Evolutionary conservation across 2,888 invertebrate genomes (phyloP).

Genomic region (Dastarcus helophoroides): DNA sequence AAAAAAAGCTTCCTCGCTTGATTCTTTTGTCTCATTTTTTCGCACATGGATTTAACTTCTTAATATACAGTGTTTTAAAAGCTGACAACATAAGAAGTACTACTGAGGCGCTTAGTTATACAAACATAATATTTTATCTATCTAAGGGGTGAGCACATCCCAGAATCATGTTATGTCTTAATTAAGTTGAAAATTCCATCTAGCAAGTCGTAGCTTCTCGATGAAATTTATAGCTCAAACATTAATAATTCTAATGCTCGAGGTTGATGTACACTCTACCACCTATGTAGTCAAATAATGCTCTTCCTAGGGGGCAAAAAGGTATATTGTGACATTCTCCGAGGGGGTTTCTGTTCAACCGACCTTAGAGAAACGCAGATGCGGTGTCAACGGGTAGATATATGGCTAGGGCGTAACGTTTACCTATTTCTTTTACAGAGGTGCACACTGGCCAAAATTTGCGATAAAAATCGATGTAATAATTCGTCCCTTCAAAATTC

Average conservation of each 20-base stretch:
- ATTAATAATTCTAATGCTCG: conserved; percentile 1
- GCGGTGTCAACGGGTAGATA: conserved; percentile 10
- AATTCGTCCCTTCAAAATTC: conserved; percentile 1
- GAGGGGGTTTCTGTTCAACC: conserved; percentile 24
- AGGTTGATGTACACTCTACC: conserved; percentile 21
- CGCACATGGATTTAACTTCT: no score
- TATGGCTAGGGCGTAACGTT: conserved; percentile 7
- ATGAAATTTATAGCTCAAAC: conserved; percentile 1
- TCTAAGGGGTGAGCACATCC: no score
- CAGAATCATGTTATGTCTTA: no score
- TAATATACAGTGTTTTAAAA: no score
- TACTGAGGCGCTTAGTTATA: no score
- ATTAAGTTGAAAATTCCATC: no score
- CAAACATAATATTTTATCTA: no score
- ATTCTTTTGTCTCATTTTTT: no score
- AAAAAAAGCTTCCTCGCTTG: no score
- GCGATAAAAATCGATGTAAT: conserved; percentile 6
- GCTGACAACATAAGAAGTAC: no score
- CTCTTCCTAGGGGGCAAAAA: conserved; percentile 28
- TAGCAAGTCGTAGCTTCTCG: no score
- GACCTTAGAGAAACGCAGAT: conserved; percentile 23
- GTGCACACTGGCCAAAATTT: conserved; percentile 3
- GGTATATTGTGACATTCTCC: conserved; percentile 35
- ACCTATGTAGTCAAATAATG: conserved; percentile 28
- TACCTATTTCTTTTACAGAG: conserved; percentile 3